phyloP scores from a whole-genome alignment of 2,797 vertebrate genomes.

The Mionectes olivaceus region DNA sequence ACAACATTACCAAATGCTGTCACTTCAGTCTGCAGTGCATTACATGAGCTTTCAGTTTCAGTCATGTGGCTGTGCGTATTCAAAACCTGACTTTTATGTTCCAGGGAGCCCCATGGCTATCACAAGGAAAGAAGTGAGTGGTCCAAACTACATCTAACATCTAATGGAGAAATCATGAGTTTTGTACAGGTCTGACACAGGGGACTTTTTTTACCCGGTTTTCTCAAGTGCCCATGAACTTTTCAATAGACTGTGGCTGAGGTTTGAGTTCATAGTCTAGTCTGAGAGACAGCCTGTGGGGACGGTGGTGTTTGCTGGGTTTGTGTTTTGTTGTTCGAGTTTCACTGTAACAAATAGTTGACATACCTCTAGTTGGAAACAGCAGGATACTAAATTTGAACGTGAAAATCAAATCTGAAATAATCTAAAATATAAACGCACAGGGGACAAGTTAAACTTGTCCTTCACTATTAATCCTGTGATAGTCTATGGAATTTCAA shows the following conservation, averaged over 20 bases:
- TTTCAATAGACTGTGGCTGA: background rate
- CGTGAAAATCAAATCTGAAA: background rate
- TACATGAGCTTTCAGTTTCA: rapidly evolving
- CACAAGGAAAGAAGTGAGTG: background rate
- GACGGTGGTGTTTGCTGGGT: background rate
- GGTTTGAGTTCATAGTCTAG: background rate
- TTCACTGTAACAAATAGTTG: constrained; percentile 19
- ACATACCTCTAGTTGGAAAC: constrained; percentile 6
- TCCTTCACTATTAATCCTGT: background rate
- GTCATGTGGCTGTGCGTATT: background rate
- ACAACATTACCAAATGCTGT: background rate
- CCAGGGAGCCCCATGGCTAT: background rate
- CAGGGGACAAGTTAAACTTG: background rate
- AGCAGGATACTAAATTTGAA: background rate
- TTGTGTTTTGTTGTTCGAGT: constrained; percentile 21
- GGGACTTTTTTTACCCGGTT: background rate
- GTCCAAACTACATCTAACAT: background rate
- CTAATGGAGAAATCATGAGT: background rate
- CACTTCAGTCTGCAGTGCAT: background rate
- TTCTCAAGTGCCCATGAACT: background rate
- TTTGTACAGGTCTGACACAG: background rate
- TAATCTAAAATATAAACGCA: background rate
- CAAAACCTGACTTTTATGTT: background rate
- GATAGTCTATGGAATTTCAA: background rate
- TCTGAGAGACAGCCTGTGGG: background rate